Base-by-base conservation (phyloP, 2,797 vertebrate genomes). In the Thunnus albacares region DNA sequence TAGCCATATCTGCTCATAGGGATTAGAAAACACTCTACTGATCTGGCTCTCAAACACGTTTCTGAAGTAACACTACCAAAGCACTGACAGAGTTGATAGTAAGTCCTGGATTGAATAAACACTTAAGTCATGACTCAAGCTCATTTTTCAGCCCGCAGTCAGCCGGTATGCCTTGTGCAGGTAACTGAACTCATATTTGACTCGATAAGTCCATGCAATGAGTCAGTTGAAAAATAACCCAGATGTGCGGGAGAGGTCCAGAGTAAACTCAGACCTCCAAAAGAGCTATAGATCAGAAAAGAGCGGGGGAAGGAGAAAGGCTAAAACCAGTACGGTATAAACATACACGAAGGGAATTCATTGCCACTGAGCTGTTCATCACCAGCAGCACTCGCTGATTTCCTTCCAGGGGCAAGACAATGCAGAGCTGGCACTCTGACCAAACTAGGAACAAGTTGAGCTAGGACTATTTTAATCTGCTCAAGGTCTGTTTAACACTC, bases 51-150 rank as follows among this genome's bases (percentile, higher is more conserved):
- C 56, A 82, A 85, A 81, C 71, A 75, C 30, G 20, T 79, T 82
- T 81, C 71, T 83, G 28, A 79, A 83, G 77, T 62, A 83, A 81
- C 53, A 38, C 65, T 71, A 86, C 77, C 76, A 81, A 80, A 81
- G 79, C 66, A 65, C 78, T 70, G 89, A 88, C 81, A 75, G 55
- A 62, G 87, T 90, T 92, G 85, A 93, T 87, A 91, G 91, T 93
- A 92, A 90, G 75, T 94, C 84, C 77, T 80, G 81, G 73, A 70
- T 74, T 80, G 81, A 83, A 89, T 94, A 93, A 93, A 95, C 93
- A 93, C 74, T 69, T 76, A 60, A 71, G 75, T 65, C 45, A 1
- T 62, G 73, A 74, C 79, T 80, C 53, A 2, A 57, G 75, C 65
- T 84, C 12, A 75, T 88, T 88, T 87, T 77, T 86, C 87, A 83